phyloP scores from a whole-genome alignment of 2,113 vertebrate genomes.

The Poeciliopsis retropinna region DNA sequence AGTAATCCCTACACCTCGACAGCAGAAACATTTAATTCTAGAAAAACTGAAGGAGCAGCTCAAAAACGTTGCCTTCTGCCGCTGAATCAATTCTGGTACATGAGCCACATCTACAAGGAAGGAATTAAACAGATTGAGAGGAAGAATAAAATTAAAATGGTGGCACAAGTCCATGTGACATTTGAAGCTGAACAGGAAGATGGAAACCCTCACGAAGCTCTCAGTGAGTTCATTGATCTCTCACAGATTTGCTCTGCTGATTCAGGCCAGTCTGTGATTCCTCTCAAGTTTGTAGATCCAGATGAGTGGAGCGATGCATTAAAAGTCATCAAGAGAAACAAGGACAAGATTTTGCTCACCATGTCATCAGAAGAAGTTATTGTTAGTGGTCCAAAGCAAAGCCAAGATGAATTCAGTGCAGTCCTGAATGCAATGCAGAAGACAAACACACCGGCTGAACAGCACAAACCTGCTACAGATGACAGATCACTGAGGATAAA shows the following conservation, averaged over 20 bases:
- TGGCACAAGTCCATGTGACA: not conserved
- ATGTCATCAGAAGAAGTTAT: constrained; percentile 21
- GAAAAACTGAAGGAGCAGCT: no score
- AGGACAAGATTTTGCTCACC: constrained; percentile 55
- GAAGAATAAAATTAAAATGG: constrained; percentile 35
- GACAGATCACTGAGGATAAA: not conserved
- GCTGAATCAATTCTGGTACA: constrained; percentile 45
- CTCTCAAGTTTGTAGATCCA: constrained; percentile 3
- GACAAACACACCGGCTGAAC: fast-evolving
- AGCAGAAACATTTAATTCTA: not conserved
- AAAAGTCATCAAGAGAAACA: not conserved
- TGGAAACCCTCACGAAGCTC: not conserved
- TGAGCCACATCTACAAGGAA: constrained; percentile 42
- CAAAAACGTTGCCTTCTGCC: not conserved
- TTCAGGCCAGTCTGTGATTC: fast-evolving
- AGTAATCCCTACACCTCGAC: not conserved
- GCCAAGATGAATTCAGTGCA: not conserved
- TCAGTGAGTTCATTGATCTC: constrained; percentile 21
- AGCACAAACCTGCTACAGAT: not conserved
- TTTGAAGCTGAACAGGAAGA: not conserved
- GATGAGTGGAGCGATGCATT: not conserved
- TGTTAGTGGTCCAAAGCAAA: constrained; percentile 25
- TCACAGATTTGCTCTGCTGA: fast-evolving
- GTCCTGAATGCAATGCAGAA: fast-evolving
- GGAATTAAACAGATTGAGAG: constrained; percentile 44